Conservation (phyloP, 2,797 vertebrate species). For the Podargus strigoides region DNA sequence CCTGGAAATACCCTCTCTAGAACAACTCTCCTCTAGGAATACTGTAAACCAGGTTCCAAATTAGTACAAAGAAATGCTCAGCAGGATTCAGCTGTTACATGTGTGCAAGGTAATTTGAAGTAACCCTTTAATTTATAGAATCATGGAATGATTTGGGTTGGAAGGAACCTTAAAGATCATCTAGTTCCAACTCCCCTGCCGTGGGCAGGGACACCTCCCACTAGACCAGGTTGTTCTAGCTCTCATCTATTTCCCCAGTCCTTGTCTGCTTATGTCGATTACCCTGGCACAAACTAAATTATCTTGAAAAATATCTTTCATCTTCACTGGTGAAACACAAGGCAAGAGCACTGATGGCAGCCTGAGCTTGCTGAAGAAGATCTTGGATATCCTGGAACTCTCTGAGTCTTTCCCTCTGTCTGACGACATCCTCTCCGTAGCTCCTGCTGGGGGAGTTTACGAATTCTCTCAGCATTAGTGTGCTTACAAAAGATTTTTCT, state of each 20-base stretch:
- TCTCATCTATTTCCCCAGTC: background rate
- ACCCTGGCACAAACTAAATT: background rate
- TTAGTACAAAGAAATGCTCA: background rate
- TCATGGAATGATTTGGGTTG: too few relatives aligned
- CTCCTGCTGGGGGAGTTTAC: background rate
- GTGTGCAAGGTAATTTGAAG: background rate
- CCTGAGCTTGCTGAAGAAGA: background rate
- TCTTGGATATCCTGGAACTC: background rate
- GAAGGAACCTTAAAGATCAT: too few relatives aligned
- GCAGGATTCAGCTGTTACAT: background rate
- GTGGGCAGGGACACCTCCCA: too few relatives aligned
- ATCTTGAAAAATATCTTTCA: background rate
- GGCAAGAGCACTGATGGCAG: rapidly evolving
- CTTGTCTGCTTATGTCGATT: background rate
- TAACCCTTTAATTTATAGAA: background rate
- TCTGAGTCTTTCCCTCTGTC: background rate
- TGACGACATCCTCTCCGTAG: background rate
- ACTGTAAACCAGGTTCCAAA: background rate
- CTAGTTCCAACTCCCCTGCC: too few relatives aligned
- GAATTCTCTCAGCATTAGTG: background rate
- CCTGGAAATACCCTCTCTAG: background rate
- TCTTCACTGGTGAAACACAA: background rate
- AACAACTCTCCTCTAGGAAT: background rate
- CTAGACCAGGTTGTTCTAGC: too few relatives aligned
- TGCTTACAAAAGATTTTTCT: background rate